phyloP scores from a whole-genome alignment of 2,797 vertebrate genomes.

The Falco columbarius region DNA sequence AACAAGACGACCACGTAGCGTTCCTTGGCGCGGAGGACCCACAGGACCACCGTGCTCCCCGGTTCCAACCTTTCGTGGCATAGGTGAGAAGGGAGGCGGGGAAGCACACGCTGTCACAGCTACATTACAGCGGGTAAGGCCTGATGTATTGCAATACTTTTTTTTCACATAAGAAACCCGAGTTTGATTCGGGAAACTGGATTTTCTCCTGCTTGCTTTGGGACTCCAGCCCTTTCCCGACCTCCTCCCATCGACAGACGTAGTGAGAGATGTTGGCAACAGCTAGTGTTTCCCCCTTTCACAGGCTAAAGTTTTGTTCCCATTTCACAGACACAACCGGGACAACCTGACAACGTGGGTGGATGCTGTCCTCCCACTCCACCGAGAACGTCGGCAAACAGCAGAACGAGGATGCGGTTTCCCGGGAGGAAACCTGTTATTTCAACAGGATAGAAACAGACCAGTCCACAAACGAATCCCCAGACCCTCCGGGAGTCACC shows the following conservation, averaged over 20 bases:
- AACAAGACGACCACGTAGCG: neutral
- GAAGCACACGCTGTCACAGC: neutral
- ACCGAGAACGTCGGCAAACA: neutral
- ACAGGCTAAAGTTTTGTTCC: neutral
- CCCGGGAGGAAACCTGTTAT: neutral
- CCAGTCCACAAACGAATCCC: neutral
- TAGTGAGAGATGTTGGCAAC: conserved; percentile 14
- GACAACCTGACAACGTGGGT: neutral
- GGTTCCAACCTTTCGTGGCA: neutral
- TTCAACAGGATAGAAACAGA: conserved; percentile 26
- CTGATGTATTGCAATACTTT: neutral
- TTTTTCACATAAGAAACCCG: conserved; percentile 40
- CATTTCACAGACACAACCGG: neutral
- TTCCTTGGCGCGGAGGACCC: neutral
- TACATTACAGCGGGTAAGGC: neutral
- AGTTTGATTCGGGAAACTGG: conserved; percentile 44
- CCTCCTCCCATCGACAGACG: neutral
- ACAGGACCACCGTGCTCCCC: neutral
- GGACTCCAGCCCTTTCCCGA: neutral
- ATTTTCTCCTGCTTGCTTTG: conserved; percentile 16
- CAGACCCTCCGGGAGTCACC: neutral
- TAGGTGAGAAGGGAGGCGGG: neutral
- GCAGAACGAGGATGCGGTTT: conserved; percentile 23
- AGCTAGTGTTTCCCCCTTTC: neutral
- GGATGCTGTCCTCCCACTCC: neutral